Base-by-base conservation (phyloP, 2,797 vertebrate genomes). In the Liparis tanakae region DNA sequence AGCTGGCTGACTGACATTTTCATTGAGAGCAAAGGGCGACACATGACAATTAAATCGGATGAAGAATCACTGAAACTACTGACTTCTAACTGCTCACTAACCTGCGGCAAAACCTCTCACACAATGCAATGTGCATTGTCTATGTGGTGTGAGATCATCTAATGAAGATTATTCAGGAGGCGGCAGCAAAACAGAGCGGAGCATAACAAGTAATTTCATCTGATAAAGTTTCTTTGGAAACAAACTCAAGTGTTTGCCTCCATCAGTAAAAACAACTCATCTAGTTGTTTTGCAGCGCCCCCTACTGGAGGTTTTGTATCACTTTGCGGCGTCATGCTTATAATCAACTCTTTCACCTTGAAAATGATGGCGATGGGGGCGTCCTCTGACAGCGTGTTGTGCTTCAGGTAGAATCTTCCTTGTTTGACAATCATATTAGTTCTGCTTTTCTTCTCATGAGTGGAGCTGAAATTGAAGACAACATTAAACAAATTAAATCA, bases 401-500 rank as follows among this genome's bases (percentile, higher is more conserved):
- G 98, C 72, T 95, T 96, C 85, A 99, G 79, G 81, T 99, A 99
- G 92, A 99, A 99, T 34, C 96, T 93, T 12, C 98, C 98, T 89
- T 99, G 96, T 73, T 98, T 99, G 67, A 99, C 96, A 7, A 96
- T 95, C 87, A 99, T 94, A 82, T 98, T 99, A 54, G 98, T 99
- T 93, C 98, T 96, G 90, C 98, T 99, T 84, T 99, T 99, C 93
- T 99, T 99, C 92, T 99, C 98, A 22, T 99, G 98, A 54, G 98
- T 99, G 48, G 98, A 99, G 89, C 98, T 99, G 82, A 1, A 85
- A 82, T 51, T 64, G 50, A 30, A 75, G 79, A 91, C 55, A 70
- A 36, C 56, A 13, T 18, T 3, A 25, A 0, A 30, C 20, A 36
- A 33, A 46, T 15, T 6, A 54, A 4, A n/a, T 56, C 14, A 44